phyloP scores from a whole-genome alignment of 2,113 vertebrate species.

The Nymphicus hollandicus region DNA sequence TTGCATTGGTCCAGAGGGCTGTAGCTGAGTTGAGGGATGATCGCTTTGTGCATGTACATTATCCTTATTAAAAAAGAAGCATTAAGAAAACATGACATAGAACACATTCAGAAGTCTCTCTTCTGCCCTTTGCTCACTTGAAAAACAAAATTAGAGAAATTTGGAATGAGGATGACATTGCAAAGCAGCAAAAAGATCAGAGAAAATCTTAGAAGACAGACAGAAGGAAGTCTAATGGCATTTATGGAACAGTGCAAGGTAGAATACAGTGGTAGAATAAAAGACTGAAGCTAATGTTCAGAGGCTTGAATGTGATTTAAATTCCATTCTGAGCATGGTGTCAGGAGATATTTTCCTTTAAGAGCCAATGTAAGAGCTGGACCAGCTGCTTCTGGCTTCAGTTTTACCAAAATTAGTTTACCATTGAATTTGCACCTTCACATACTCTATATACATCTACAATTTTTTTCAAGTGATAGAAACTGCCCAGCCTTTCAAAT shows the following conservation, averaged over 20 bases:
- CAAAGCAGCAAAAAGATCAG: not conserved
- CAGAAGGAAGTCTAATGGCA: not conserved
- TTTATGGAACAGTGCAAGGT: not conserved
- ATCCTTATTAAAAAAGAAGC: not conserved
- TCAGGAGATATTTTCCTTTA: not conserved
- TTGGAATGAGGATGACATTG: not conserved
- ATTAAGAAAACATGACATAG: not conserved
- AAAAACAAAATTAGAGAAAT: not conserved
- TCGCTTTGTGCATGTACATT: not conserved
- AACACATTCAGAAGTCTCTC: not conserved
- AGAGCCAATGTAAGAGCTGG: not conserved
- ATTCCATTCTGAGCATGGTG: not conserved
- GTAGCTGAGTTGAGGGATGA: not conserved
- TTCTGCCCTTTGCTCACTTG: not conserved
- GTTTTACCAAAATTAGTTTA: not conserved
- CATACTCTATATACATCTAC: not conserved
- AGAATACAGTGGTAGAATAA: not conserved
- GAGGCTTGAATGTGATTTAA: not conserved
- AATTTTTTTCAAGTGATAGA: not conserved
- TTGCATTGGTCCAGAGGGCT: not conserved
- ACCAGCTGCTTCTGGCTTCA: not conserved
- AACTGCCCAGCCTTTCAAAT: not conserved
- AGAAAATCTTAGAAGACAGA: not conserved
- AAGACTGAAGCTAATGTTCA: not conserved
- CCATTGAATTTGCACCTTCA: not conserved